Base-by-base conservation (phyloP, 2,797 vertebrate genomes). In the Hafferia zeledoni region DNA sequence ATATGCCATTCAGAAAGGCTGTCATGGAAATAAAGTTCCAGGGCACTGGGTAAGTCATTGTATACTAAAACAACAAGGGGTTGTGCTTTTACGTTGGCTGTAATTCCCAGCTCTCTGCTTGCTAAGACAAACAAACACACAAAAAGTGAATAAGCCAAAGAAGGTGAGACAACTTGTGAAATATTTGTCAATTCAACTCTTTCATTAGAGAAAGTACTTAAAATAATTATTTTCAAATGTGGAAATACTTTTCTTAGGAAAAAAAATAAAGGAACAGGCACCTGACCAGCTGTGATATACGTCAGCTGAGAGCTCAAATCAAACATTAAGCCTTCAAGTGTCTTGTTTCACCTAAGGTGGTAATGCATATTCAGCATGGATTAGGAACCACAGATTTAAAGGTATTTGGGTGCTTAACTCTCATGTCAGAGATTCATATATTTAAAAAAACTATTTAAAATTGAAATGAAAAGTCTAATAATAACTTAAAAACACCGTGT, bases 1-100 rank as follows among this genome's bases (percentile, higher is more conserved):
- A 94, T 91, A 96, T 69, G 80, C 80, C 91, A 74, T 95, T 96
- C 94, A 94, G 72, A 80, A 82, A 94, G 70, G 80, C 95, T 91
- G 89, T 94, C 94, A 97, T 95, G 92, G 83, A 83, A 70, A 94
- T 78, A 67, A 72, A 86, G 86, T 87, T 65, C 56, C 71, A 84
- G 60, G 87, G 68, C 31, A 88, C 63, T 0, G 1, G 59, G 83
- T 19, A 33, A 88, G 35, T 76, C 28, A 63, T 49, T 69, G 35
- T 69, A 31, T 39, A 39, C 65, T 44, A 19, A 76, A 83, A 75
- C 83, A 92, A 69, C 67, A 90, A 90, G 79, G 41, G 68, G 37
- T 41, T 85, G 39, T 5, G 11, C 65, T 57, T 79, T 63, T 59
- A 47, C 13, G 35, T 86, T 2, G 17, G 30, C 41, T 25, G 49